Percentiles rank a stretch among this genome's conserved stretches.
phyloP scores from a whole-genome alignment of 2,113 vertebrate genomes.

The Catagonus wagneri region DNA sequence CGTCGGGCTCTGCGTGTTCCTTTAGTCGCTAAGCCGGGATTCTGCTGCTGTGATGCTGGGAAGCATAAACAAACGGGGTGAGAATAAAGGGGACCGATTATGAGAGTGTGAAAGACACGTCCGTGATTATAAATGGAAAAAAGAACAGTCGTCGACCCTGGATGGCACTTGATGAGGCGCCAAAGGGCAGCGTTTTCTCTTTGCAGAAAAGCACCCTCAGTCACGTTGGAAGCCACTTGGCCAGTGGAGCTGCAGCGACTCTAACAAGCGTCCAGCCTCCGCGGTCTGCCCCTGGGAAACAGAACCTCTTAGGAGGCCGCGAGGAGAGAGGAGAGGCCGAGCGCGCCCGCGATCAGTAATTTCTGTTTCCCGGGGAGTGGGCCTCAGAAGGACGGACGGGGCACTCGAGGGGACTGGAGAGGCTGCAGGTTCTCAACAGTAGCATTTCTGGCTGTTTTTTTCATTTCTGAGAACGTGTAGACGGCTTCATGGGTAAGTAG shows the following conservation, averaged over 20 bases:
- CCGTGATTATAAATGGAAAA: neutral
- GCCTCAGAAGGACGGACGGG: accelerated
- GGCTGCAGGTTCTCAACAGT: neutral
- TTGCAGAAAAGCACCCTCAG: accelerated
- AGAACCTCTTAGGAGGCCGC: neutral
- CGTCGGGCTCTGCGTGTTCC: accelerated
- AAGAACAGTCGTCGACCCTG: neutral
- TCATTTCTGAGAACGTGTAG: neutral
- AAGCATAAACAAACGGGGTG: neutral
- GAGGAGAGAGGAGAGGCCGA: neutral
- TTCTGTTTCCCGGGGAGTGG: neutral
- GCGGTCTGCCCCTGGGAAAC: neutral
- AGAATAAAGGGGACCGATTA: neutral
- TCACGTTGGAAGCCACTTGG: neutral
- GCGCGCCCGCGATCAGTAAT: accelerated
- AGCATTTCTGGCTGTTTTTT: neutral
- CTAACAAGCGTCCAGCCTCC: neutral
- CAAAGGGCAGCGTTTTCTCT: neutral
- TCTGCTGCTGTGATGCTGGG: neutral
- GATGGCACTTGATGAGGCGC: neutral
- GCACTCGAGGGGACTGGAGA: accelerated
- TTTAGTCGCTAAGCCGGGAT: neutral
- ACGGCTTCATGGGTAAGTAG: constrained; percentile 9
- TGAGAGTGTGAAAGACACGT: neutral
- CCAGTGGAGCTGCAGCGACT: no score